Evolutionary conservation across 2,113 vertebrate species (phyloP).

Genomic region (Alethe diademata): DNA sequence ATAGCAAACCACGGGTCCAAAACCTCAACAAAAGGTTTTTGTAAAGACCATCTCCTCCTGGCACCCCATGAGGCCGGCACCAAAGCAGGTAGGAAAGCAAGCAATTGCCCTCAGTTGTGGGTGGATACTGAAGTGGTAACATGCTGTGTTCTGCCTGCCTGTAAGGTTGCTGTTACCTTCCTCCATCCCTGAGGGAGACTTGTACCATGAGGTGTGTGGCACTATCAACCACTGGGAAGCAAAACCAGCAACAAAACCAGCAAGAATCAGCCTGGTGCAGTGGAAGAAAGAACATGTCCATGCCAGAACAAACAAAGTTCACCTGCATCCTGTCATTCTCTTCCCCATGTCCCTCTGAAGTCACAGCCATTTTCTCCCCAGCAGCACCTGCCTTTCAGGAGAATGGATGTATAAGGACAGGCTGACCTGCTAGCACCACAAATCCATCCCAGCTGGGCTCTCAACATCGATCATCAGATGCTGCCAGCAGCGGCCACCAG

Average conservation of each 20-base stretch:
- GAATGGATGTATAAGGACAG: not conserved
- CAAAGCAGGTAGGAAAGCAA: not conserved
- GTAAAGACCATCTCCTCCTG: not conserved
- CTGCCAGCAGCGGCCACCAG: not conserved
- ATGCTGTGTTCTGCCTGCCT: not conserved
- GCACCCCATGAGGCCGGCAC: not conserved
- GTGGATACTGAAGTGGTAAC: fast-evolving
- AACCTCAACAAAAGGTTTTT: not conserved
- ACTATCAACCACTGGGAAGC: not conserved
- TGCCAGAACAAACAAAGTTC: not conserved
- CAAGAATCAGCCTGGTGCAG: not conserved
- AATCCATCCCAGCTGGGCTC: not conserved
- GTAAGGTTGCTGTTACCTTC: not conserved
- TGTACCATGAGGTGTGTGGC: not conserved
- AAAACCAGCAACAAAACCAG: not conserved
- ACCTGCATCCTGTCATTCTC: not conserved
- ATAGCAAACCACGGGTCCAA: not conserved
- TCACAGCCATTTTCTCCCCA: not conserved
- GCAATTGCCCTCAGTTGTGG: not conserved
- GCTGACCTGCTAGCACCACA: not conserved
- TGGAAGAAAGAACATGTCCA: fast-evolving
- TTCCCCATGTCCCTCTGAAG: not conserved
- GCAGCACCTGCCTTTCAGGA: not conserved
- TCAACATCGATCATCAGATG: not conserved
- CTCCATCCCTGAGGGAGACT: not conserved